Percentiles rank a stretch among this genome's conserved stretches.
Conservation (phyloP, 2,113 vertebrate species). For the Sander vitreus region DNA sequence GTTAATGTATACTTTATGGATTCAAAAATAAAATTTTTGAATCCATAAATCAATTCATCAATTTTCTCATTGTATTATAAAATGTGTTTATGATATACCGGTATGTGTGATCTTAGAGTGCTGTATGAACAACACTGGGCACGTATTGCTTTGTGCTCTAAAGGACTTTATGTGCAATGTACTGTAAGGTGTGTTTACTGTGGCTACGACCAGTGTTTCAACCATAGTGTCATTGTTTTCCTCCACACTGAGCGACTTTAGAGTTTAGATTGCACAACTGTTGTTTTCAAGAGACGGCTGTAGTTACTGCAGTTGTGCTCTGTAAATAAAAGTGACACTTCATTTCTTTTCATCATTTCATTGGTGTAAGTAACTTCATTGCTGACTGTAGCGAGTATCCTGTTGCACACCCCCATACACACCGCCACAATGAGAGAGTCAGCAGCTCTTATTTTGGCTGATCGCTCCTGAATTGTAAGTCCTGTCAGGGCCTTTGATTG, state of each 20-base stretch:
- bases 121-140: constrained; percentile 15
- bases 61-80: not conserved
- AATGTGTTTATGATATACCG: not conserved
- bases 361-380: constrained; percentile 65
- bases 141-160: constrained; percentile 27
- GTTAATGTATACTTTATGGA: not conserved
- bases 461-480: constrained; percentile 80
- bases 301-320: constrained; percentile 53
- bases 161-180: constrained; percentile 19
- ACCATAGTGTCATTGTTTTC: constrained; percentile 51
- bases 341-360: constrained; percentile 67
- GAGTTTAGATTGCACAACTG: constrained; percentile 56
- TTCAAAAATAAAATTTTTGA: too few relatives aligned
- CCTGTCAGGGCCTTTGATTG: constrained; percentile 81
- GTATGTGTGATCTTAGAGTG: not conserved
- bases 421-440: constrained; percentile 80
- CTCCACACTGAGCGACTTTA: constrained; percentile 31
- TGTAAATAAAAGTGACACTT: constrained; percentile 76
- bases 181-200: constrained; percentile 63
- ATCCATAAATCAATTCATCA: too few relatives aligned
- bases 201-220: constrained; percentile 39
- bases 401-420: constrained; percentile 64
- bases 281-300: constrained; percentile 64
- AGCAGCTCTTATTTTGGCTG: constrained; percentile 76
- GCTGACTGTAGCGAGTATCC: constrained; percentile 55